Conservation (phyloP, 2,797 vertebrate species). For the Yasuhikotakia modesta region DNA sequence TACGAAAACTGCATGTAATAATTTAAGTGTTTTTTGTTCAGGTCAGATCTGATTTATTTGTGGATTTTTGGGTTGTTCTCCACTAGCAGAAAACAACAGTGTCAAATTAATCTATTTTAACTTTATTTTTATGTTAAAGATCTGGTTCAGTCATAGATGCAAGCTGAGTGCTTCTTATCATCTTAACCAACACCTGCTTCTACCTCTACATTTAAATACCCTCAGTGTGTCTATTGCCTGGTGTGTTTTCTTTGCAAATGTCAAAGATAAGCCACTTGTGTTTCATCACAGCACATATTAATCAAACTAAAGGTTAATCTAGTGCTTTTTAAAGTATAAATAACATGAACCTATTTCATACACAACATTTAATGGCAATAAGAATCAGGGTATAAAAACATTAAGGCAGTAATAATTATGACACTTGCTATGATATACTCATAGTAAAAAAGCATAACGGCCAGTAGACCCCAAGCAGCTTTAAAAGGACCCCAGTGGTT, state of each 20-base stretch:
- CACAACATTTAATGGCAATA: neutral
- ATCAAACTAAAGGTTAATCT: neutral
- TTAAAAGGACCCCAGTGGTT: slow-evolving; percentile 26
- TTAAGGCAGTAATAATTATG: slow-evolving; percentile 10
- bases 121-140: too few relatives aligned
- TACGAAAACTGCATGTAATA: too few relatives aligned
- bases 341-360: neutral
- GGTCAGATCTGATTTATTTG: neutral
- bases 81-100: neutral
- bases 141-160: too few relatives aligned
- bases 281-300: neutral
- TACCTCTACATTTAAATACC: too few relatives aligned
- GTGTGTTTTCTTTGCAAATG: neutral
- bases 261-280: neutral
- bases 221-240: neutral
- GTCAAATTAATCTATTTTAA: too few relatives aligned
- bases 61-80: neutral
- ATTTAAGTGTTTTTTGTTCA: neutral
- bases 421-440: neutral
- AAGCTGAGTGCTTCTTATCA: too few relatives aligned
- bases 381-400: neutral
- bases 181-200: too few relatives aligned
- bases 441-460: neutral
- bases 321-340: neutral
- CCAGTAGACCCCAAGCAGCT: neutral